Conservation (phyloP, 2,888 invertebrate genomes). For the Argyresthia goedartella region DNA sequence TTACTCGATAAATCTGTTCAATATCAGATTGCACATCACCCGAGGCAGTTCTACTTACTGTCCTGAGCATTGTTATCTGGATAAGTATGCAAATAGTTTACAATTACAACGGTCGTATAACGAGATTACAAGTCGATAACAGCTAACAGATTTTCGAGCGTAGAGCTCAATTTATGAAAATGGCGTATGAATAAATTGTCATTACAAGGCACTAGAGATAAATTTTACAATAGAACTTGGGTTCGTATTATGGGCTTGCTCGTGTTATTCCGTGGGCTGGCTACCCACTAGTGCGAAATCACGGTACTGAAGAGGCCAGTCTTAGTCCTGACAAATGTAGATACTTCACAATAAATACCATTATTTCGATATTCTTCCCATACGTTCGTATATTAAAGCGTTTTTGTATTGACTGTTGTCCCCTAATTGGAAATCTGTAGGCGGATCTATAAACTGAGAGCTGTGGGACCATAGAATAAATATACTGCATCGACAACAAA, state of each 20-base stretch:
- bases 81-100: constrained; percentile 30
- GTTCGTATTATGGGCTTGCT: neutral
- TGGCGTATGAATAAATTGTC: constrained; percentile 55
- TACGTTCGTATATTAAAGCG: no score
- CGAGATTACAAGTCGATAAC: constrained; percentile 31
- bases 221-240: constrained; percentile 1
- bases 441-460: neutral
- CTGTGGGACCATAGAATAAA: neutral
- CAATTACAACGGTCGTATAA: constrained; percentile 34
- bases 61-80: neutral
- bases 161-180: constrained; percentile 48
- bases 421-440: neutral
- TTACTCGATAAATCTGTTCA: no score
- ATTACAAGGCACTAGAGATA: constrained; percentile 37
- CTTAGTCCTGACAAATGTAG: no score
- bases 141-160: constrained; percentile 35
- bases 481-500: constrained; percentile 9
- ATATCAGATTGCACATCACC: no score
- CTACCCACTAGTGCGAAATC: neutral
- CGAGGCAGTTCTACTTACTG: neutral
- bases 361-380: no score
- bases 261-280: neutral
- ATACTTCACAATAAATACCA: no score
- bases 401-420: no score
- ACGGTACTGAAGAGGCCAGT: neutral